Evolutionary conservation across 2,888 invertebrate genomes (phyloP), one percentile per base, ranked within the genome.

Genomic region (Thereva unica): DNA sequence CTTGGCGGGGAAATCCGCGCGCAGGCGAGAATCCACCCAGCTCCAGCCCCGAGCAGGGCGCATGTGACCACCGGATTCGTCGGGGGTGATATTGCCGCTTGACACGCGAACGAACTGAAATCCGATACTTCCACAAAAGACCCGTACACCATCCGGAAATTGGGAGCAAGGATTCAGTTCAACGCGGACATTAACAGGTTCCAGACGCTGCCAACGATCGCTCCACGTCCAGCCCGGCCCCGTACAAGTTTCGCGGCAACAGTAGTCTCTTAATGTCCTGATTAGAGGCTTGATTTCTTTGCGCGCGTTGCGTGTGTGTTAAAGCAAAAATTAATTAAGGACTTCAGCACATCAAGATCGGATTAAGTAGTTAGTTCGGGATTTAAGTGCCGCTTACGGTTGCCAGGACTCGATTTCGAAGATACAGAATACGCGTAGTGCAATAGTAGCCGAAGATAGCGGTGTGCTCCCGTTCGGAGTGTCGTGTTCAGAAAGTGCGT

Each of bases 51-150:
- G 12, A 35, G 10, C 35, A 55, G n/a, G 7, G 64, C 68, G 68
- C 68, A 68, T 68, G 68, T 68, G 68, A 68, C 68, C 68, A 68
- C 47, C 4, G 10, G 8, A 35, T 40, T 42, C 37, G 35, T n/a
- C 42, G 47, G 52, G 57, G 23, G 23, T 2, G 23, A 23, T 23
- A 23, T 23, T 66, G 40, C 42, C 54, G 44, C 44, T 44, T 57
- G 57, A 42, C 12, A 38, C 61, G 50, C 37, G 54, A 12, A 44
- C 57, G 44, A 57, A 23, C 12, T 38, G 40, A n/a, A 34, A 55
- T 47, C 42, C 47, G 10, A 23, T 23, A 23, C 23, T 23, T 23
- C 23, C 23, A 23, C 23, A 23, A 23, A 23, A 23, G 23, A 23
- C 23, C 23, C 23, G 23, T 23, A 23, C 23, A 23, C 23, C 23